These are phyloP conservation scores for Nerophis ophidion DNA, from an alignment of 2,113 vertebrate species.

Conservation along the genomic window DNA sequence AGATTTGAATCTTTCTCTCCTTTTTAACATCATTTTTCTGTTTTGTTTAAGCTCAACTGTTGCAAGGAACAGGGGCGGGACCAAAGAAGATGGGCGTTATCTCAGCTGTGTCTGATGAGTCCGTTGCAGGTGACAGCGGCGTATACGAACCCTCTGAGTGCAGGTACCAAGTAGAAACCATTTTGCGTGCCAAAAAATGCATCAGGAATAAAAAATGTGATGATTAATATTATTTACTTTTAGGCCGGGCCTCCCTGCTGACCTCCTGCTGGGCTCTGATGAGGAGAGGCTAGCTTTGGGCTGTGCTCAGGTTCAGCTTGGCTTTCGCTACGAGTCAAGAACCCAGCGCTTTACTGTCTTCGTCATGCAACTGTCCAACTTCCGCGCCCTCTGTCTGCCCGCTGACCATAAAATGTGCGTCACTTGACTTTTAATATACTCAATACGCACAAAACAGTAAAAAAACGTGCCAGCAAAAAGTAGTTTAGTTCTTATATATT, in stretches of 20 bases:
- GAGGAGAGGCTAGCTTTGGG: constrained; percentile 68
- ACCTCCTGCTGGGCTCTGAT: constrained; percentile 67
- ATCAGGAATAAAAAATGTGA: background rate
- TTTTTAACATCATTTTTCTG: background rate
- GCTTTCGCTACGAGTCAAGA: constrained; percentile 87
- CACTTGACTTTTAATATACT: background rate
- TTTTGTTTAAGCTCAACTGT: constrained; percentile 53
- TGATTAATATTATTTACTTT: background rate
- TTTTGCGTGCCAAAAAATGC: too few relatives aligned
- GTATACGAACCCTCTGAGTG: constrained; percentile 88
- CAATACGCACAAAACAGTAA: background rate
- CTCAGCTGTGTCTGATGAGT: constrained; percentile 92
- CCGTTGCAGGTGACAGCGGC: constrained; percentile 92
- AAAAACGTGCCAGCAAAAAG: background rate
- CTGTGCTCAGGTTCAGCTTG: constrained; percentile 83
- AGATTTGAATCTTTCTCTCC: background rate
- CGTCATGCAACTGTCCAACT: constrained; percentile 82
- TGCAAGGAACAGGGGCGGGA: constrained; percentile 49
- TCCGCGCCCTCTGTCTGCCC: constrained; percentile 75
- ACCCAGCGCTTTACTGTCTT: constrained; percentile 85
- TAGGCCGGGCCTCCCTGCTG: constrained; percentile 57
- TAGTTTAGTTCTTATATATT: background rate
- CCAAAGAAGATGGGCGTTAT: constrained; percentile 84
- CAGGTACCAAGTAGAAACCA: constrained; percentile 66
- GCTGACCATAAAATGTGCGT: constrained; percentile 81